Conservation (phyloP, 2,888 invertebrate genomes). For the Lapara coniferarum region DNA sequence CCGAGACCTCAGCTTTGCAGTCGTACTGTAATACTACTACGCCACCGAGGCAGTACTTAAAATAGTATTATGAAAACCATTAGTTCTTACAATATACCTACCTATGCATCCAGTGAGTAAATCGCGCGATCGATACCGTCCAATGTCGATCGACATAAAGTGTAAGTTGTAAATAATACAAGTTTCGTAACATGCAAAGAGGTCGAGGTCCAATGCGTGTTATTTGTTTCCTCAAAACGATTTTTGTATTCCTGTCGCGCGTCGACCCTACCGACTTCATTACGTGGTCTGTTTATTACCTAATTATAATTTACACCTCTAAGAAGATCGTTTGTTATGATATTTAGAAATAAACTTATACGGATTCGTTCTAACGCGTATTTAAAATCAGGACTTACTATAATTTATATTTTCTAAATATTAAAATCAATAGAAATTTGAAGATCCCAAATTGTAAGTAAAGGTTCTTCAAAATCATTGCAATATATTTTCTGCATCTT, state of each 20-base stretch:
- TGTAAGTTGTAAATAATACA: conserved; percentile 26
- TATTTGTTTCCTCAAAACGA: conserved; percentile 70
- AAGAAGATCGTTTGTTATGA: neutral
- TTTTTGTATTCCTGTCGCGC: conserved; percentile 66
- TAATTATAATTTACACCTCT: conserved; percentile 56
- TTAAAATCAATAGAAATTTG: too few species aligned
- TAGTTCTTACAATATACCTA: too few species aligned
- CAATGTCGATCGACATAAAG: conserved; percentile 20
- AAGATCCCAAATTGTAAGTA: too few species aligned
- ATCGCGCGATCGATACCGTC: neutral
- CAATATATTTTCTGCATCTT: too few species aligned
- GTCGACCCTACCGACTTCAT: conserved; percentile 63
- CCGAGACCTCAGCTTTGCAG: too few species aligned
- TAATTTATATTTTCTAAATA: too few species aligned
- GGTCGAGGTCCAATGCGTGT: conserved; percentile 68
- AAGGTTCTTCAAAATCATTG: too few species aligned
- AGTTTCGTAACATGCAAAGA: conserved; percentile 68
- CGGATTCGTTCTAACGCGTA: too few species aligned
- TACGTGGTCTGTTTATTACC: conserved; percentile 73
- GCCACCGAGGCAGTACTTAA: too few species aligned
- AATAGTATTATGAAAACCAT: too few species aligned
- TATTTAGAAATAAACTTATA: neutral
- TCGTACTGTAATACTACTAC: too few species aligned
- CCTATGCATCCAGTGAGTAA: neutral
- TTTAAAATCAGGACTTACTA: too few species aligned